phyloP scores from a whole-genome alignment of 2,888 invertebrate genomes.

The Drosophila falleni region DNA sequence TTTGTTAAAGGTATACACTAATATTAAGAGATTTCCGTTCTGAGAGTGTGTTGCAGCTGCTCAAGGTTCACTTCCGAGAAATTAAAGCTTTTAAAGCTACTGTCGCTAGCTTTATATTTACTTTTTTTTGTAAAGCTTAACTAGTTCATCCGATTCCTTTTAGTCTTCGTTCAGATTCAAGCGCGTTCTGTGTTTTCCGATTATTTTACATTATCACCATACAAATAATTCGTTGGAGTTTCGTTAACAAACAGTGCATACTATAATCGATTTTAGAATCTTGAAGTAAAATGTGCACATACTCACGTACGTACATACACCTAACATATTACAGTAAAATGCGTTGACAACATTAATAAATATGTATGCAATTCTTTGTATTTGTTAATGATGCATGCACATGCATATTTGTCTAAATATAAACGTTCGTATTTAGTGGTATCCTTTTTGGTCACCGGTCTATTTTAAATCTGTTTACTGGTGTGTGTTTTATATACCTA shows the following conservation, averaged over 20 bases:
- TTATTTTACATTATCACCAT: slow-evolving; percentile 1
- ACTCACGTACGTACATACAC: slow-evolving; percentile 1
- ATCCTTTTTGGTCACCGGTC: slow-evolving; percentile 15
- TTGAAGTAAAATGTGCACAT: not conserved
- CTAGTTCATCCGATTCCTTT: slow-evolving; percentile 47
- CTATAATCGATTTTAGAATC: not conserved
- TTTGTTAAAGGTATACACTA: slow-evolving; percentile 10
- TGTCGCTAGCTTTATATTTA: slow-evolving; percentile 43
- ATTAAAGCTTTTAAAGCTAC: slow-evolving; percentile 57
- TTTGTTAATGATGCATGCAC: not conserved
- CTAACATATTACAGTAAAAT: not conserved
- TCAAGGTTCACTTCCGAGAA: slow-evolving; percentile 34
- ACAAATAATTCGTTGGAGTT: slow-evolving; percentile 3
- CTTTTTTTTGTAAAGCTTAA: slow-evolving; percentile 47
- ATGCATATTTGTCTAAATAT: not conserved
- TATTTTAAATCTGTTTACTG: not conserved
- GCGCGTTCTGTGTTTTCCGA: slow-evolving; percentile 20
- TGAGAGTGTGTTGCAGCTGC: slow-evolving; percentile 25
- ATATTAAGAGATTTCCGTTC: slow-evolving; percentile 36
- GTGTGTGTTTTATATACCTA: not conserved
- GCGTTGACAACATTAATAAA: not conserved
- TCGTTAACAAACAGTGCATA: not conserved
- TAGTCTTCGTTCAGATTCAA: slow-evolving; percentile 36
- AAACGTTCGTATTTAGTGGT: not conserved
- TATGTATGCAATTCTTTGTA: not conserved